A percentile compares a stretch with the other conserved stretches of the same genome.
phyloP scores from a whole-genome alignment of 2,113 vertebrate genomes.

The Forbesichthys papilliferus region DNA sequence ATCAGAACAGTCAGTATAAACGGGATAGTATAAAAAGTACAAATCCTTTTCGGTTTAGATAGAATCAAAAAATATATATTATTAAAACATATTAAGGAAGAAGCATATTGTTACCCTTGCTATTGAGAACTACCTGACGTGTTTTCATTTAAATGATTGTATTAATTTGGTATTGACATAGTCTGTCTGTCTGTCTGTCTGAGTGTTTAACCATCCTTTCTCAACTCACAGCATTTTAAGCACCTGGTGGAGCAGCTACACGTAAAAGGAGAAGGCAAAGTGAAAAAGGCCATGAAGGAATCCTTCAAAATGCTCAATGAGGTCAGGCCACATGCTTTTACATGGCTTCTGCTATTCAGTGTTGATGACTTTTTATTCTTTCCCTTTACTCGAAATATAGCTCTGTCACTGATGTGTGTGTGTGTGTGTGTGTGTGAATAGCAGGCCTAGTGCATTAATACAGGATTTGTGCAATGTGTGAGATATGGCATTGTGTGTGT shows the following conservation, averaged over 20 bases:
- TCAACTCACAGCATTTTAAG: constrained; percentile 87
- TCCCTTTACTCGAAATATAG: no score
- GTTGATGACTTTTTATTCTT: no score
- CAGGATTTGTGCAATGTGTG: not conserved
- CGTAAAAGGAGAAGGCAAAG: constrained; percentile 90
- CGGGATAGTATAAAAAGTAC: no score
- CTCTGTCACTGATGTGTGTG: not conserved
- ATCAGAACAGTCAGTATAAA: no score
- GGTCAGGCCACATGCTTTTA: constrained; percentile 66
- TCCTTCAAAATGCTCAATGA: constrained; percentile 91
- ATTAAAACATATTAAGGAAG: no score
- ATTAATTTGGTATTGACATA: no score
- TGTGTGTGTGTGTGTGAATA: not conserved
- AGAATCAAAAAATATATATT: no score
- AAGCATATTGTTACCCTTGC: no score
- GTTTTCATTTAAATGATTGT: no score
- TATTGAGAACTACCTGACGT: no score
- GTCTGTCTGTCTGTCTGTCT: constrained; percentile 9
- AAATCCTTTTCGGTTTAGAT: no score
- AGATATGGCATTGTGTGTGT: constrained; percentile 2
- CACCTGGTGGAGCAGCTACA: constrained; percentile 86
- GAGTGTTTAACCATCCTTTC: not conserved
- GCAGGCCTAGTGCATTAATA: not conserved
- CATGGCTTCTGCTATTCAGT: no score
- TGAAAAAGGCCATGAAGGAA: constrained; percentile 88